These are phyloP conservation scores for Cheilosia impressa DNA, from an alignment of 2,888 invertebrate species.

Conservation along the genomic window DNA sequence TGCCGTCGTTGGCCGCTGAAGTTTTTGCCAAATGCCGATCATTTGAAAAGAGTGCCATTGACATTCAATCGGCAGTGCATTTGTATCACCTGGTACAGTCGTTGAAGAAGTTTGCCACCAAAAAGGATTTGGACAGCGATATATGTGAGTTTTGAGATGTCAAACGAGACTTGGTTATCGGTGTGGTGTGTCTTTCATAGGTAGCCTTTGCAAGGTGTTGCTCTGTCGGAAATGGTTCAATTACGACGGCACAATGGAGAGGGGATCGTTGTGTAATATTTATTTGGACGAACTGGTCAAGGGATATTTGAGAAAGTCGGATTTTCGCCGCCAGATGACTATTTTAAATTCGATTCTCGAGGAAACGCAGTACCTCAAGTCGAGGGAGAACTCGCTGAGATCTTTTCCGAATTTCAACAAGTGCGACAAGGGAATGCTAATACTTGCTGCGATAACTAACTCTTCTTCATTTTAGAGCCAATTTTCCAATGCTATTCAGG, in stretches of 20 bases:
- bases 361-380: slow-evolving; percentile 86
- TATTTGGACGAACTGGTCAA: slow-evolving; percentile 87
- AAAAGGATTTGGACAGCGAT: slow-evolving; percentile 75
- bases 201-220: slow-evolving; percentile 85
- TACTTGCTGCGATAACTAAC: background rate
- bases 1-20: slow-evolving; percentile 76
- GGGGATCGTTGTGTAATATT: slow-evolving; percentile 87
- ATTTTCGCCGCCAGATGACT: slow-evolving; percentile 85
- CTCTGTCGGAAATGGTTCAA: slow-evolving; percentile 89
- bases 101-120: slow-evolving; percentile 77
- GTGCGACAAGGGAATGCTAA: slow-evolving; percentile 76
- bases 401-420: slow-evolving; percentile 88
- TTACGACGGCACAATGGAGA: slow-evolving; percentile 86
- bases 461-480: slow-evolving; percentile 81
- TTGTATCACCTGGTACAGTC: slow-evolving; percentile 79
- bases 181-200: slow-evolving; percentile 76
- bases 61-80: slow-evolving; percentile 81
- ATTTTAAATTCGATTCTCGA: slow-evolving; percentile 85
- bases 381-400: slow-evolving; percentile 85
- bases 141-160: slow-evolving; percentile 76
- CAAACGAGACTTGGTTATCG: background rate
- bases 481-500: slow-evolving; percentile 88
- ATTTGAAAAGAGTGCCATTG: slow-evolving; percentile 79
- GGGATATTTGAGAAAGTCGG: slow-evolving; percentile 86
- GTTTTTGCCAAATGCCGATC: slow-evolving; percentile 78